These are phyloP conservation scores for Cichladusa arquata DNA, from an alignment of 2,113 vertebrate species.

Conservation along the genomic window DNA sequence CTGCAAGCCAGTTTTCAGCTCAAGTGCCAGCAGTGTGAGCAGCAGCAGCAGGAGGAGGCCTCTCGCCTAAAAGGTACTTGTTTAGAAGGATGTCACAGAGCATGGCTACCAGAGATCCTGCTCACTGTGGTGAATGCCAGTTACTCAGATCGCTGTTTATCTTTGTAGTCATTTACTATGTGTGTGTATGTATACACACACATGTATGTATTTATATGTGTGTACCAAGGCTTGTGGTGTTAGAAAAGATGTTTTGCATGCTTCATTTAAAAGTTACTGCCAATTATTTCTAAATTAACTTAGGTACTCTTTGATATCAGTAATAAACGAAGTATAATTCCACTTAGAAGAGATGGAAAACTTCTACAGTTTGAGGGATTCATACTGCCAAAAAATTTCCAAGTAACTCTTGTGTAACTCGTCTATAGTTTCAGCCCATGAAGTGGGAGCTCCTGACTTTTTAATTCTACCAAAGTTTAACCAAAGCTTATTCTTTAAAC, in stretches of 20 bases:
- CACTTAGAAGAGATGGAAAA: background rate
- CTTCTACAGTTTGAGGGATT: background rate
- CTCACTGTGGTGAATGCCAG: background rate
- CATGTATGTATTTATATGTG: fast-evolving
- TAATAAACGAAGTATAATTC: background rate
- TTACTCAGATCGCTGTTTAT: background rate
- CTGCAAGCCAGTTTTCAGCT: slow-evolving; percentile 86
- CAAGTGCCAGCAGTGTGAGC: slow-evolving; percentile 80
- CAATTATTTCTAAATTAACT: background rate
- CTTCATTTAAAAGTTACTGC: background rate
- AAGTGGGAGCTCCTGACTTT: background rate
- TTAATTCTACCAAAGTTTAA: background rate
- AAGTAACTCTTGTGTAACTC: background rate
- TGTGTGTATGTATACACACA: fast-evolving
- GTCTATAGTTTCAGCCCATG: background rate
- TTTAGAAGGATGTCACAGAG: background rate
- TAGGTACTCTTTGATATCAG: background rate
- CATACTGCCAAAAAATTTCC: background rate
- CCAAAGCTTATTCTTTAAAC: background rate
- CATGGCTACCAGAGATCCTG: background rate
- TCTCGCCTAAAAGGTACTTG: slow-evolving; percentile 81
- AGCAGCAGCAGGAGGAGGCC: slow-evolving; percentile 79
- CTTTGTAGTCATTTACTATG: background rate
- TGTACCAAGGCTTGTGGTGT: background rate
- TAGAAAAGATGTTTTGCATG: background rate